phyloP scores from a whole-genome alignment of 2,797 vertebrate genomes.

The Coranthus polyacanthus region DNA sequence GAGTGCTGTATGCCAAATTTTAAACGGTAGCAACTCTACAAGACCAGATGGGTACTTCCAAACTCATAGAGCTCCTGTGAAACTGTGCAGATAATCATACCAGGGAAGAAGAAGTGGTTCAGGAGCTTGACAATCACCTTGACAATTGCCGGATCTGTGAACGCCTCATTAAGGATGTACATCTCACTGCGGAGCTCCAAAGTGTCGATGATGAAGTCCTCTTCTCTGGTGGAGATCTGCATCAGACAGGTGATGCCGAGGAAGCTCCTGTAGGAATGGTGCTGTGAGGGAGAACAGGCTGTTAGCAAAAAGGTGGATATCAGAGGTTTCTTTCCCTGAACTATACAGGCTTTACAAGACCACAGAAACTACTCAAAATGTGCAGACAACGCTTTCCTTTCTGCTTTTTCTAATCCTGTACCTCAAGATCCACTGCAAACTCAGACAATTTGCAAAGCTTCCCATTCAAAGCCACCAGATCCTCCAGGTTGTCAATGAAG shows the following conservation, averaged over 20 bases:
- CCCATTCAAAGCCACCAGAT: constrained; percentile 92
- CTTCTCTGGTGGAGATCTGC: constrained; percentile 95
- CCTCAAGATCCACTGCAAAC: constrained; percentile 97
- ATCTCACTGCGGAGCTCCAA: constrained; percentile 92
- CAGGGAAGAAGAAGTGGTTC: too few relatives aligned
- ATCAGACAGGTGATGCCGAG: constrained; percentile 95
- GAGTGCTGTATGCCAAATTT: too few relatives aligned
- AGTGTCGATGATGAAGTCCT: constrained; percentile 94
- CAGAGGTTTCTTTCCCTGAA: background rate
- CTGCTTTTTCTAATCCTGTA: constrained; percentile 59
- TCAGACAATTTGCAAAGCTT: constrained; percentile 89
- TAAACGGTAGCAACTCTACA: too few relatives aligned
- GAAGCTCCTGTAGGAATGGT: constrained; percentile 97
- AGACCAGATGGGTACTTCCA: too few relatives aligned
- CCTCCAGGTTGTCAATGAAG: constrained; percentile 90
- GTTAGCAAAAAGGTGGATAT: background rate
- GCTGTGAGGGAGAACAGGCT: constrained; percentile 77
- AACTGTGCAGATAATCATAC: too few relatives aligned
- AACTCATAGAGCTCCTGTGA: too few relatives aligned
- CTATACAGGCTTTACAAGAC: background rate
- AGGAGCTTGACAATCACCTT: constrained; percentile 91
- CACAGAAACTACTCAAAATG: background rate
- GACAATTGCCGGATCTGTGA: constrained; percentile 92
- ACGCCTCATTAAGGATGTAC: constrained; percentile 94
- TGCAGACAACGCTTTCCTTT: too few relatives aligned